These are phyloP conservation scores for Malurus alboscapulatus DNA, from an alignment of 2,113 vertebrate species.

Conservation along the genomic window DNA sequence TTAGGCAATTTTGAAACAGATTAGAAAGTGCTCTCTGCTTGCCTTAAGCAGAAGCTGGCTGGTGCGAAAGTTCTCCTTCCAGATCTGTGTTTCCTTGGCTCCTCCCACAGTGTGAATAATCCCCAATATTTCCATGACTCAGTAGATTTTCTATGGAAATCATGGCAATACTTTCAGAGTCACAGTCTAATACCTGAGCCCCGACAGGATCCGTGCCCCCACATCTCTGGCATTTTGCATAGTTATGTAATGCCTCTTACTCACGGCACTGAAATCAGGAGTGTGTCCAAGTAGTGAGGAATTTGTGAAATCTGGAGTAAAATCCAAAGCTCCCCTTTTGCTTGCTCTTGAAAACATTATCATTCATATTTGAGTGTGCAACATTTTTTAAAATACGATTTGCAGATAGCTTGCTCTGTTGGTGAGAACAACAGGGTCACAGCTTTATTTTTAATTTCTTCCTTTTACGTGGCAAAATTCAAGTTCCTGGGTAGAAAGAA, in stretches of 20 bases:
- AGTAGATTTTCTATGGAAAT: slow-evolving; percentile 40
- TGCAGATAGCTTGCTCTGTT: background rate
- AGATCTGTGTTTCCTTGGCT: slow-evolving; percentile 3
- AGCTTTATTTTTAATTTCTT: background rate
- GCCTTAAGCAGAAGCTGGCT: background rate
- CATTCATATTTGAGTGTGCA: background rate
- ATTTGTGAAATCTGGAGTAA: background rate
- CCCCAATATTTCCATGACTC: slow-evolving; percentile 14
- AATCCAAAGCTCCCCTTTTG: background rate
- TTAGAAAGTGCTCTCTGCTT: background rate
- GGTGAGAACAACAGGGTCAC: background rate
- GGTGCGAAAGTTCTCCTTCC: background rate
- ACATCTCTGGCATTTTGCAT: slow-evolving; percentile 27
- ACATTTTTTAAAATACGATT: background rate
- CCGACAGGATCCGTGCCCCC: slow-evolving; percentile 6
- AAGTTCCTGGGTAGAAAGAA: background rate
- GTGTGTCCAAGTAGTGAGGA: background rate
- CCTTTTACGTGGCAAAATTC: background rate
- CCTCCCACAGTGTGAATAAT: slow-evolving; percentile 31
- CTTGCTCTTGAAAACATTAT: background rate
- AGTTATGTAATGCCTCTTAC: background rate
- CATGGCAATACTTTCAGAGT: slow-evolving; percentile 8
- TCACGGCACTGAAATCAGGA: background rate
- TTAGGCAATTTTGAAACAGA: background rate
- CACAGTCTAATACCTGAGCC: slow-evolving; percentile 39